phyloP scores from a whole-genome alignment of 2,888 invertebrate genomes.

The Xylota segnis region DNA sequence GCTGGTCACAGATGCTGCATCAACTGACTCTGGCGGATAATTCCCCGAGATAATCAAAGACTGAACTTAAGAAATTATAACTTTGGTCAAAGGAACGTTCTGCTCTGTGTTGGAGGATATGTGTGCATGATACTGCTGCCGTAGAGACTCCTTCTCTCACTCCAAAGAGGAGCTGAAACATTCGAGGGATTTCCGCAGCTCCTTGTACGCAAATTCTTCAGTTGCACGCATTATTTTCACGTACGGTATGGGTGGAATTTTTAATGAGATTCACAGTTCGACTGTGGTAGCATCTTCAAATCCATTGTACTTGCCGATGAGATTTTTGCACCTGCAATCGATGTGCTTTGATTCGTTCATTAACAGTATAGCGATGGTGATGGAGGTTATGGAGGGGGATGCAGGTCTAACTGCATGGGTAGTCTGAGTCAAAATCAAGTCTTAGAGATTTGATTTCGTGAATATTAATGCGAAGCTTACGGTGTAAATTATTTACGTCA shows the following conservation, averaged over 20 bases:
- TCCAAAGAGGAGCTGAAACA: constrained; percentile 56
- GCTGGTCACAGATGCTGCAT: constrained; percentile 40
- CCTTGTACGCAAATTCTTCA: constrained; percentile 77
- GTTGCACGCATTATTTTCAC: constrained; percentile 76
- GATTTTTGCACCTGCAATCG: constrained; percentile 72
- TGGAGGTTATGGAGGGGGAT: neutral
- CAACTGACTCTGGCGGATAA: constrained; percentile 47
- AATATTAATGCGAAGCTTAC: too few relatives aligned
- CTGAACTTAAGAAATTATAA: constrained; percentile 66
- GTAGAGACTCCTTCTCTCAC: constrained; percentile 14
- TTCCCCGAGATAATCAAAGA: constrained; percentile 64
- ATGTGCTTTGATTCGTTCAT: constrained; percentile 61
- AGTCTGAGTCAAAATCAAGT: too few relatives aligned
- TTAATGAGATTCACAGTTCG: constrained; percentile 69
- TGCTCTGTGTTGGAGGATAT: constrained; percentile 15
- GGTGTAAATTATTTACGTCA: too few relatives aligned
- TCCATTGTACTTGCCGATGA: constrained; percentile 70
- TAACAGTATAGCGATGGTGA: constrained; percentile 31
- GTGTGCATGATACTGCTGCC: constrained; percentile 14
- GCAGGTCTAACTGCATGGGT: neutral
- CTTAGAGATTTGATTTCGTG: too few relatives aligned
- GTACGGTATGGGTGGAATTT: constrained; percentile 75
- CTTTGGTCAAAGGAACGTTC: constrained; percentile 64
- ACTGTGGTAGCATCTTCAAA: constrained; percentile 55
- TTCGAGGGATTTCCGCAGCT: constrained; percentile 72